Evolutionary conservation across 2,888 invertebrate genomes (phyloP).

Genomic region (Odontothrips loti): DNA sequence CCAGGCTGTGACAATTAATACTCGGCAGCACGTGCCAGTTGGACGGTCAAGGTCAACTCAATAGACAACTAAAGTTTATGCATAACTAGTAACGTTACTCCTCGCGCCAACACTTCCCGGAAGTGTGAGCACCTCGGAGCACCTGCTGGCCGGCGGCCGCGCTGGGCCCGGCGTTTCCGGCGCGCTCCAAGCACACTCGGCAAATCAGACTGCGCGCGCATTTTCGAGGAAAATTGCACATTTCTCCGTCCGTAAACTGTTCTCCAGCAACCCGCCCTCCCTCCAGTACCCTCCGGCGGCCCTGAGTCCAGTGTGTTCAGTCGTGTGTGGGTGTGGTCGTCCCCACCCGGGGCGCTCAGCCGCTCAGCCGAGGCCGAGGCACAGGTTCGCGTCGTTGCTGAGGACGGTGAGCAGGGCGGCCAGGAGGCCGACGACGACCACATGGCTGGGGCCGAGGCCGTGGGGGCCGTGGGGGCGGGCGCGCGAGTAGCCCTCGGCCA

Average conservation of each 20-base stretch:
- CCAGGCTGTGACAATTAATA: no score
- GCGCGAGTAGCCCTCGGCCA: slow-evolving; percentile 28
- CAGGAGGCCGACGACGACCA: not conserved
- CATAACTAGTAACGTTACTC: not conserved
- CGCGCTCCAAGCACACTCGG: not conserved
- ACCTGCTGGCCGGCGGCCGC: no score
- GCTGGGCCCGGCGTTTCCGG: no score
- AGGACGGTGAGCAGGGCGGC: not conserved
- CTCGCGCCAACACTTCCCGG: not conserved
- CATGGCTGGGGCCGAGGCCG: not conserved
- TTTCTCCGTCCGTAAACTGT: not conserved
- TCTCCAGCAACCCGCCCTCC: no score
- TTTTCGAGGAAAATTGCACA: not conserved
- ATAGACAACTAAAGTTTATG: no score
- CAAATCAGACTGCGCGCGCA: not conserved
- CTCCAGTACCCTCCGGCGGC: no score
- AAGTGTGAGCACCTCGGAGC: no score
- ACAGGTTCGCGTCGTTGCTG: not conserved
- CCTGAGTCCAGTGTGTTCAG: not conserved
- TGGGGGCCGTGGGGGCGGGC: not conserved
- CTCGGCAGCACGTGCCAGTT: no score
- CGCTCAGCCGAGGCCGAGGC: not conserved
- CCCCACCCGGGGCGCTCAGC: not conserved
- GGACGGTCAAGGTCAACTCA: no score
- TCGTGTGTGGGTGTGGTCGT: not conserved